Evolutionary conservation across 2,113 vertebrate species (phyloP).

Genomic region (Nothocercus julius): DNA sequence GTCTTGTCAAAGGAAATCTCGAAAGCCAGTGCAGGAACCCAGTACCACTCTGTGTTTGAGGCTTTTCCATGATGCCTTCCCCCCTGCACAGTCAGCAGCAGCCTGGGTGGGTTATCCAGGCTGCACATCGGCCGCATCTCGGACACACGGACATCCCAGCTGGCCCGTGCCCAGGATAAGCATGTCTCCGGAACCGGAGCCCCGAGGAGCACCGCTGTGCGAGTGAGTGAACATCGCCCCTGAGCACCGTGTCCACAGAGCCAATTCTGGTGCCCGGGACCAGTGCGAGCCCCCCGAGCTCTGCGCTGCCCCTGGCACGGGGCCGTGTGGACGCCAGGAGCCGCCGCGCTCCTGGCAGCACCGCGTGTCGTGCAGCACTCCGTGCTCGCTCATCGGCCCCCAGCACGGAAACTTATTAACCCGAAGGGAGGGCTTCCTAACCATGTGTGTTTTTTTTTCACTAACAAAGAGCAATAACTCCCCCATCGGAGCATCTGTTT

Average conservation of each 20-base stretch:
- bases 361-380: no score
- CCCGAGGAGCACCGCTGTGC: not conserved
- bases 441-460: not conserved
- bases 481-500: not conserved
- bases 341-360: no score
- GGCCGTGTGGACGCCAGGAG: not conserved
- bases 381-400: not conserved
- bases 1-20: not conserved
- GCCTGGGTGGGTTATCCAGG: no score
- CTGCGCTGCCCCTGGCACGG: not conserved
- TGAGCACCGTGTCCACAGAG: no score
- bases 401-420: not conserved
- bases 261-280: not conserved
- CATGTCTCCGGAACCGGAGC: no score
- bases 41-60: not conserved
- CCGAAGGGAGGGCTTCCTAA: not conserved
- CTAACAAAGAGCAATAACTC: not conserved
- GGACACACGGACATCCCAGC: not conserved
- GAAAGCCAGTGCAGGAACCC: not conserved
- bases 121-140: no score
- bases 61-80: not conserved
- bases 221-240: not conserved
- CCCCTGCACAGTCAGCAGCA: no score
- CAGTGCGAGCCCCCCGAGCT: not conserved
- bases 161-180: not conserved